A percentile compares a stretch with the other conserved stretches of the same genome.
phyloP scores from a whole-genome alignment of 2,113 vertebrate species.

The Poicephalus gulielmi region DNA sequence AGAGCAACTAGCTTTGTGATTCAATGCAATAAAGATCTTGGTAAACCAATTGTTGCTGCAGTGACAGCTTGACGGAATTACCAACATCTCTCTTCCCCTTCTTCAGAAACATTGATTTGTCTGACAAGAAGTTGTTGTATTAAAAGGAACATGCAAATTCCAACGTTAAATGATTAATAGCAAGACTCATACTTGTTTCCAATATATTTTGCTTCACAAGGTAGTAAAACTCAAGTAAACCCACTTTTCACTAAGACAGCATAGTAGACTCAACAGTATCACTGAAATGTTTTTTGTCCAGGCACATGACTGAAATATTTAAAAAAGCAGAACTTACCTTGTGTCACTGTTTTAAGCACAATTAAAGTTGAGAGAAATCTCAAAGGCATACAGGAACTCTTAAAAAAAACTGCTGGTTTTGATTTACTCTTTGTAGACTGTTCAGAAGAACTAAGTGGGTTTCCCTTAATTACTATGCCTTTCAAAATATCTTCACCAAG shows the following conservation, averaged over 20 bases:
- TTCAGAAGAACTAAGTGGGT: conserved; percentile 27
- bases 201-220: neutral
- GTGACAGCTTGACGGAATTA: neutral
- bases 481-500: conserved; percentile 85
- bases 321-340: conserved; percentile 75
- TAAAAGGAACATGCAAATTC: neutral
- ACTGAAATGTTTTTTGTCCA: neutral
- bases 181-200: neutral
- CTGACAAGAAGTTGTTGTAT: neutral
- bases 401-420: conserved; percentile 76
- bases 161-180: neutral
- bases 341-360: conserved; percentile 85
- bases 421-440: conserved; percentile 47
- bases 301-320: neutral
- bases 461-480: conserved; percentile 63
- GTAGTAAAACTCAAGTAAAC: neutral
- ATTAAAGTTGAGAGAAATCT: conserved; percentile 85
- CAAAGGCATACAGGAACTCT: conserved; percentile 78
- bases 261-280: neutral
- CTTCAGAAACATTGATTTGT: neutral
- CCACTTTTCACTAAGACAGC: neutral
- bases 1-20: neutral
- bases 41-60: neutral
- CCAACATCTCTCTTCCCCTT: neutral
- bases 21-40: neutral